Percentiles rank a stretch among this genome's conserved stretches.
Conservation (phyloP, 2,888 invertebrate genomes). For the Linnaemya tessellans region DNA sequence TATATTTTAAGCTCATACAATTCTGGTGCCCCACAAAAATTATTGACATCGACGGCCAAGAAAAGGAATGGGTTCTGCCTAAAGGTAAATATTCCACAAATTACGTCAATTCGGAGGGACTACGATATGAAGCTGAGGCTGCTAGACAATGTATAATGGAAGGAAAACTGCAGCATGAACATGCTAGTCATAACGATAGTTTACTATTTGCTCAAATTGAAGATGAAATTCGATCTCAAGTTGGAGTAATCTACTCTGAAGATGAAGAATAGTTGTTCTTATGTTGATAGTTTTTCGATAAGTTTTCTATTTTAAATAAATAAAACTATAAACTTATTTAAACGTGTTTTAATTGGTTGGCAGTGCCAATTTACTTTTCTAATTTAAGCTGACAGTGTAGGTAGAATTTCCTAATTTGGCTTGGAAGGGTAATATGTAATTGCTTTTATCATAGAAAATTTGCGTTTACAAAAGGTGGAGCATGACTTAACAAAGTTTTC, state of each 20-base stretch:
- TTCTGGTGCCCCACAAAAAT: slow-evolving; percentile 91
- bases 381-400: too few relatives aligned
- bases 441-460: too few relatives aligned
- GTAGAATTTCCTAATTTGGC: too few relatives aligned
- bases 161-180: slow-evolving; percentile 87
- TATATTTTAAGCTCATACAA: slow-evolving; percentile 82
- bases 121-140: slow-evolving; percentile 91
- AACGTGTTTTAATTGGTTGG: background rate
- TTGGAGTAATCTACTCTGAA: slow-evolving; percentile 86
- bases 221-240: slow-evolving; percentile 88
- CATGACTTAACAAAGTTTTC: too few relatives aligned
- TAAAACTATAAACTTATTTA: background rate
- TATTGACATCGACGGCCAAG: slow-evolving; percentile 87
- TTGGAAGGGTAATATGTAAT: too few relatives aligned
- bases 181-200: slow-evolving; percentile 88
- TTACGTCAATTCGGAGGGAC: slow-evolving; percentile 89
- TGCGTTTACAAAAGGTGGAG: too few relatives aligned
- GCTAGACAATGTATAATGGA: slow-evolving; percentile 88
- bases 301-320: slow-evolving; percentile 2
- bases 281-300: background rate
- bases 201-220: slow-evolving; percentile 88
- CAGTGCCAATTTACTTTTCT: too few relatives aligned
- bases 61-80: slow-evolving; percentile 87
- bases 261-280: slow-evolving; percentile 62
- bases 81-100: slow-evolving; percentile 85